These are phyloP conservation scores for Helogale parvula DNA, from an alignment of 2,113 vertebrate species.

Conservation along the genomic window DNA sequence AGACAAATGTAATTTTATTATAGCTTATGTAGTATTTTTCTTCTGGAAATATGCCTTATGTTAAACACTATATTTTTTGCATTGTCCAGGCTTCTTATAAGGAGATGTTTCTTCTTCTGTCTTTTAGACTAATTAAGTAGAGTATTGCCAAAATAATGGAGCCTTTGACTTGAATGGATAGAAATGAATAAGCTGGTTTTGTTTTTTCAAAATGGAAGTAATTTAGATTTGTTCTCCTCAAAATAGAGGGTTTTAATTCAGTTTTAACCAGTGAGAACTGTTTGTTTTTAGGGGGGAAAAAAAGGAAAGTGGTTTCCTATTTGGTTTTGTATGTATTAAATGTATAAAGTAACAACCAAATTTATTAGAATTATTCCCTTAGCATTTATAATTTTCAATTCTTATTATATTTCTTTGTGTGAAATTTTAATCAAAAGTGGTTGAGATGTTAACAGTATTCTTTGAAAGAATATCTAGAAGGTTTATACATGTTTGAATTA, in stretches of 20 bases:
- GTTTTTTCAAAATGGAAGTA: constrained; percentile 74
- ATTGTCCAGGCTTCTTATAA: constrained; percentile 70
- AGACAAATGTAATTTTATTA: constrained; percentile 80
- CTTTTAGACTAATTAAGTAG: constrained; percentile 77
- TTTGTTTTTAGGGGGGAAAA: constrained; percentile 53
- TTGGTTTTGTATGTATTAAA: constrained; percentile 74
- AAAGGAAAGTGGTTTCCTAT: constrained; percentile 64
- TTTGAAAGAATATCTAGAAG: constrained; percentile 82
- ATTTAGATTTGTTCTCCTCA: constrained; percentile 66
- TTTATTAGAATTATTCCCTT: constrained; percentile 75
- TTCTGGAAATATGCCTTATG: constrained; percentile 81
- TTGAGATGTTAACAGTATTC: constrained; percentile 82
- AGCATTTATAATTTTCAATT: constrained; percentile 79
- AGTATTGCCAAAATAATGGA: constrained; percentile 78
- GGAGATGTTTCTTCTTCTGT: constrained; percentile 73
- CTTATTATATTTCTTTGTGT: constrained; percentile 78
- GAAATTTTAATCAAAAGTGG: constrained; percentile 85
- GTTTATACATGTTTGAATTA: constrained; percentile 84
- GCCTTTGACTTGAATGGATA: constrained; percentile 76
- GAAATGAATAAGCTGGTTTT: constrained; percentile 77
- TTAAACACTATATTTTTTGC: constrained; percentile 83
- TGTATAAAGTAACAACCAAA: constrained; percentile 77
- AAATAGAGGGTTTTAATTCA: constrained; percentile 73
- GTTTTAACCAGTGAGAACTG: constrained; percentile 61
- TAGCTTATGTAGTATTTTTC: constrained; percentile 76